Conservation (phyloP, 2,113 vertebrate genomes). For the Colaptes auratus region DNA sequence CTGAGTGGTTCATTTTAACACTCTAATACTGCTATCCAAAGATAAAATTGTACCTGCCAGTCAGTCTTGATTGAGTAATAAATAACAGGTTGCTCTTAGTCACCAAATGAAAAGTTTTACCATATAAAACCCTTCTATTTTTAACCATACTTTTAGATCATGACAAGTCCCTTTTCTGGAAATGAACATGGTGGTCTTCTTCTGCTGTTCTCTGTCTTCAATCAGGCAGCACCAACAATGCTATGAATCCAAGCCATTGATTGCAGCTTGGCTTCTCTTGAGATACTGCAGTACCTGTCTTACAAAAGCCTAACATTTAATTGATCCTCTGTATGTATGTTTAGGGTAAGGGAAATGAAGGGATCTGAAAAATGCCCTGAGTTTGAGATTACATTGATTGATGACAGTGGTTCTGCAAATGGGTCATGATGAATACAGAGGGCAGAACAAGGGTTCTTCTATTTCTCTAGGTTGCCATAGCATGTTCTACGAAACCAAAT, state of each 20-base stretch:
- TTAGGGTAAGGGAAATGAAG: neutral
- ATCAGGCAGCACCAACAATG: neutral
- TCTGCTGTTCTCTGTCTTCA: neutral
- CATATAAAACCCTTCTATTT: neutral
- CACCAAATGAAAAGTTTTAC: constrained; percentile 23
- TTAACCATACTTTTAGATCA: constrained; percentile 1
- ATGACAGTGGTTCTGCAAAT: neutral
- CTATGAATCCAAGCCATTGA: neutral
- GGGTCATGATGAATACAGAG: neutral
- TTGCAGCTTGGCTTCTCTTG: neutral
- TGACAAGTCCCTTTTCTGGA: constrained; percentile 16
- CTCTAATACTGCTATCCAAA: neutral
- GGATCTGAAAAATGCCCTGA: neutral
- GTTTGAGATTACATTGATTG: neutral
- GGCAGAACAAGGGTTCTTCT: neutral
- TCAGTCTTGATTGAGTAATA: constrained; percentile 36
- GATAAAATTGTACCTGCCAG: constrained; percentile 25
- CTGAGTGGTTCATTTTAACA: neutral
- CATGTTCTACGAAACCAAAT: neutral
- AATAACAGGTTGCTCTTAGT: constrained; percentile 8
- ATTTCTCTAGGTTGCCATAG: neutral
- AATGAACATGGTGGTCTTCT: neutral
- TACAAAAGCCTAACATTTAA: neutral
- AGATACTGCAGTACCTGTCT: neutral
- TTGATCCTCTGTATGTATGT: neutral